Evolutionary conservation across 2,797 vertebrate species (phyloP), one percentile per base, ranked within the genome.

Genomic region (Typhlichthys eigenmanni): DNA sequence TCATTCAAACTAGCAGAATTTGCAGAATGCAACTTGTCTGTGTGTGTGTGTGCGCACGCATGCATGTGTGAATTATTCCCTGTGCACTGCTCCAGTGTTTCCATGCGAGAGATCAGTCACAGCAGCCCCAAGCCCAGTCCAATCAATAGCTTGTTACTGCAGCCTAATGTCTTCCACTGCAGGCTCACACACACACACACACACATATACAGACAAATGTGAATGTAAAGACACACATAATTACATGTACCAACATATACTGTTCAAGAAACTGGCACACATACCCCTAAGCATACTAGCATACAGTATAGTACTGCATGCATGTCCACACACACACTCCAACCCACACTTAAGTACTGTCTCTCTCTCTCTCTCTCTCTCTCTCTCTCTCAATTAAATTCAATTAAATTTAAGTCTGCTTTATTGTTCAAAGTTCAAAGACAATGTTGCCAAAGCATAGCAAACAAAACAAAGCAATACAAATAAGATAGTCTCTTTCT

Each of bases 131-230:
- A 3, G 48, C 64, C 61, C 59, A 45, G 66, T 68, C 58, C 74
- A 82, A 89, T 90, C 87, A 82, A 90, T 88, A 88, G 69, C 83
- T 86, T 86, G 84, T 86, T 86, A 85, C 84, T 75, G 79, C 69
- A 67, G 78, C 64, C 66, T 79, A 84, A 85, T 85, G 69, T 76
- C 79, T 85, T 75, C 67, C 71, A 79, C 63, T 32, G 68, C 72
- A 60, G 58, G 52, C 60, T 64, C 7, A 24, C 4, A 80, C 61
- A 76, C 48, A 72, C 49, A 69, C 60, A 24, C 71, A 57, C 58
- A 60, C 66, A 53, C 50, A 57, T 60, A 60, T 53, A 59, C 50
- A 50, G 48, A 55, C 50, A 29, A 50, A 63, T 54, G 43, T 38
- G 34, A 12, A 47, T 34, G 47, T 8, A 59, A 16, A 70, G 29